Percentiles rank a stretch among this genome's conserved stretches.
Evolutionary conservation across 1,140 invertebrate genomes (phyloP).

Genomic region (Amyelois transitella): DNA sequence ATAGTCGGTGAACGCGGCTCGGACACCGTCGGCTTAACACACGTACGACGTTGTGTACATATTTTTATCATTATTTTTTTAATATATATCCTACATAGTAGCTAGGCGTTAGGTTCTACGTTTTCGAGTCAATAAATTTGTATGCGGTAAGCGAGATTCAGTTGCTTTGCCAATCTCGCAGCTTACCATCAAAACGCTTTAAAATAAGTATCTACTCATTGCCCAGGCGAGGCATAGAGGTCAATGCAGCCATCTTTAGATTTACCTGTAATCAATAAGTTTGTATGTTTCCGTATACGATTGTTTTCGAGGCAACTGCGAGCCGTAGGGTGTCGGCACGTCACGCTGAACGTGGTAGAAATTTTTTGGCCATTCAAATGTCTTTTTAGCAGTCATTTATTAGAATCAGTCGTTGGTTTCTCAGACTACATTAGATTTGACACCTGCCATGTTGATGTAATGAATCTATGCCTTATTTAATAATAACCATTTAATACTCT

Average conservation of each 20-base stretch:
- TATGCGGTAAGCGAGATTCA: not conserved
- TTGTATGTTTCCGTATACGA: not conserved
- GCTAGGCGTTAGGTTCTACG: not conserved
- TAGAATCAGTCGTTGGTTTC: too few relatives aligned
- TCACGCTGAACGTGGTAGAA: not conserved
- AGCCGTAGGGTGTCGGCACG: not conserved
- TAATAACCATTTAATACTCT: too few relatives aligned
- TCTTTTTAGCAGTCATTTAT: too few relatives aligned
- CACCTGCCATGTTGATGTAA: too few relatives aligned
- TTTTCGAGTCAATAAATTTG: not conserved
- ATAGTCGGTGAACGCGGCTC: not conserved
- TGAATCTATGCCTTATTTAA: too few relatives aligned
- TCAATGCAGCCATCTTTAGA: not conserved
- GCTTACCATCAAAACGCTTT: not conserved
- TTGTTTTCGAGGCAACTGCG: not conserved
- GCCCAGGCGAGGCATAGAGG: too few relatives aligned
- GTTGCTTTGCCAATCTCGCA: not conserved
- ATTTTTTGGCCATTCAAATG: too few relatives aligned
- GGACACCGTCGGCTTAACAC: not conserved
- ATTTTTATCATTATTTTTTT: slow-evolving; percentile 3
- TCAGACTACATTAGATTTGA: too few relatives aligned
- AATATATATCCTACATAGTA: slow-evolving; percentile 2
- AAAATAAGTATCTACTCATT: not conserved
- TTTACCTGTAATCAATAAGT: not conserved
- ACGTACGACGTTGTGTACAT: slow-evolving; percentile 3